Base-by-base conservation (phyloP, 1,140 invertebrate species). In the Conus ventricosus region DNA sequence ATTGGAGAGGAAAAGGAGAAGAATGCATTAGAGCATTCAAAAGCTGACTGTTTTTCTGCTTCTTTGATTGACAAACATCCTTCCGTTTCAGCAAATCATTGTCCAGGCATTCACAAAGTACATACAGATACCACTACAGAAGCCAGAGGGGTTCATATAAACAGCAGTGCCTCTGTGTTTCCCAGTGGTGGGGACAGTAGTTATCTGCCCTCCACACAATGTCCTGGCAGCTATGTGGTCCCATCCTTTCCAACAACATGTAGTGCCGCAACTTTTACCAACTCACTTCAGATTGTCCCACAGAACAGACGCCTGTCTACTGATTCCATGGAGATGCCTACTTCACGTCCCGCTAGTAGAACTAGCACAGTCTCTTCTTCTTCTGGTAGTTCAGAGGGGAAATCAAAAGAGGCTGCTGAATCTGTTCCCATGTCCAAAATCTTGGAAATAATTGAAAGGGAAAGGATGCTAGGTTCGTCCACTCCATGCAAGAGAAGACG, bases 401-500 rank as follows among this genome's bases (percentile, higher is more conserved):
- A 53, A 39, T 15, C 53, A 51, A 87, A 87, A 57, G 71, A 87
- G 71, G 17, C 82, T 5, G 15, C 39, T 53, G 75, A 87, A 17
- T 55, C 75, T 39, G 54, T 87, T 78, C 25, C 85, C 39, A 55
- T 87, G 53, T 87, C 85, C 67, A 87, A 87, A 54, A 75, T 87
- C 54, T 27, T 87, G 51, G 85, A 87, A 75, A 87, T 87, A 53
- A 87, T 87, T 27, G 85, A 87, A n/a, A 87, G 85, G 54, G 85
- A 87, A 39, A 87, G 80, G 85, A 39, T 54, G 27, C 51, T 75
- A 67, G 85, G 85, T 17, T 87, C 85, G 8, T 55, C 85, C 39
- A 87, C 23, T n/a, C 85, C 85, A 0, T 87, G 85, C 53, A 87
- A 87, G 27, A n/a, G 85, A 27, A 78, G 85, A 27, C 85, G 85